Percentiles rank a stretch among this genome's conserved stretches.
phyloP scores from a whole-genome alignment of 2,888 invertebrate genomes.

The Torymus aiolomorphi region DNA sequence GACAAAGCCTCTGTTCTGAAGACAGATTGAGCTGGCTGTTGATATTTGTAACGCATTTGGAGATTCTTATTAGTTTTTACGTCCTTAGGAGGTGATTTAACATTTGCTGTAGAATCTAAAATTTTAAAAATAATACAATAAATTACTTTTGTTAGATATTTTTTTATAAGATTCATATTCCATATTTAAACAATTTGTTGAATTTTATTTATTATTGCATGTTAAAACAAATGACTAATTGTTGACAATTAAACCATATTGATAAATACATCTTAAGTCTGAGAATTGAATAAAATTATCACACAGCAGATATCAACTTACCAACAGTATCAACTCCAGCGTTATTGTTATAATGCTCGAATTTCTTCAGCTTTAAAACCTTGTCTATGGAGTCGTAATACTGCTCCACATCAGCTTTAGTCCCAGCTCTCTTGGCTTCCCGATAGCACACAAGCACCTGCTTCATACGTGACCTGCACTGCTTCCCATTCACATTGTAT shows the following conservation, averaged over 20 bases:
- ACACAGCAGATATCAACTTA: conserved; percentile 58
- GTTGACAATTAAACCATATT: too few species aligned
- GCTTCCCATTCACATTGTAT: conserved; percentile 71
- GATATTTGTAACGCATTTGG: conserved; percentile 69
- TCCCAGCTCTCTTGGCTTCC: conserved; percentile 72
- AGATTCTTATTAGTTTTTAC: conserved; percentile 73
- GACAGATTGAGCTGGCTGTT: conserved; percentile 68
- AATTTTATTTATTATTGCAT: too few species aligned
- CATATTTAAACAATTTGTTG: too few species aligned
- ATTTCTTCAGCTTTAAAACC: conserved; percentile 68
- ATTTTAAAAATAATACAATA: conserved; percentile 4
- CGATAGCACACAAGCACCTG: conserved; percentile 73
- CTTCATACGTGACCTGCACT: conserved; percentile 74
- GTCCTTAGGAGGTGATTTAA: conserved; percentile 72
- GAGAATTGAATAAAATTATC: conserved; percentile 1
- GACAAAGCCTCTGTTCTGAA: conserved; percentile 70
- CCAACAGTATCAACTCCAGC: conserved; percentile 72
- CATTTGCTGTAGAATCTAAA: conserved; percentile 65
- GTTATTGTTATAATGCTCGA: conserved; percentile 55
- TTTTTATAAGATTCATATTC: too few species aligned
- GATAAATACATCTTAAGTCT: too few species aligned
- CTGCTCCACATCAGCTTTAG: conserved; percentile 71
- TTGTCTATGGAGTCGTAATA: conserved; percentile 73
- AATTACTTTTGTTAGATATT: too few species aligned
- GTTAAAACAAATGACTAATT: too few species aligned